A percentile compares a stretch with the other conserved stretches of the same genome.
These are phyloP conservation scores for Lottia gigantea DNA, from an alignment of 2,888 invertebrate species.

Conservation along the genomic window DNA sequence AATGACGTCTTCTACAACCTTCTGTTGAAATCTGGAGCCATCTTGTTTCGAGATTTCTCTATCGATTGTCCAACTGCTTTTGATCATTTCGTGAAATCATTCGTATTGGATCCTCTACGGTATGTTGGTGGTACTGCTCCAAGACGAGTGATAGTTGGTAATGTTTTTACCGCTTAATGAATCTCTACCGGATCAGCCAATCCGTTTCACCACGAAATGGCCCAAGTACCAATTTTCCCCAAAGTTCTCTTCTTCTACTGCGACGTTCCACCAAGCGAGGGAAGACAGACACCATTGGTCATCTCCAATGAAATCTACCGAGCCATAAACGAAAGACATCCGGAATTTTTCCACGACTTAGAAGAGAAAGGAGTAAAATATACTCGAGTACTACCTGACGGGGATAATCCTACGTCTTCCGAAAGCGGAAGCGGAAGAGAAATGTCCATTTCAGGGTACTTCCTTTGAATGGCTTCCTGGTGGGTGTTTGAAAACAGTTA, in stretches of 20 bases:
- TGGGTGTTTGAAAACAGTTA: constrained; percentile 49
- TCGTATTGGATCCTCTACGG: constrained; percentile 41
- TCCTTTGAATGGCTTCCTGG: constrained; percentile 46
- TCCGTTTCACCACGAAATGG: constrained; percentile 59
- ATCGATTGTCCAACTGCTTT: constrained; percentile 42
- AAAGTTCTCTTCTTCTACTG: constrained; percentile 50
- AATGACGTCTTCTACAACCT: constrained; percentile 26
- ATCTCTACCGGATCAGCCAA: constrained; percentile 51
- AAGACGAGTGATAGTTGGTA: constrained; percentile 37
- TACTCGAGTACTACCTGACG: constrained; percentile 45
- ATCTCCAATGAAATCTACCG: constrained; percentile 44
- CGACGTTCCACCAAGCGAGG: constrained; percentile 38
- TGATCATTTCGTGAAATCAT: constrained; percentile 41
- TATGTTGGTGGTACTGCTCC: constrained; percentile 55
- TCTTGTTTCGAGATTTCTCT: constrained; percentile 51
- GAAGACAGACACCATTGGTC: constrained; percentile 53
- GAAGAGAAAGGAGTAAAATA: constrained; percentile 43
- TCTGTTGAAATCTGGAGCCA: constrained; percentile 44
- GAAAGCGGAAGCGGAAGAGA: constrained; percentile 40
- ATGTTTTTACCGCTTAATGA: constrained; percentile 56
- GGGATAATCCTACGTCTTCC: constrained; percentile 49
- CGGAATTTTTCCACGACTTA: constrained; percentile 41
- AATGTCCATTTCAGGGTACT: constrained; percentile 42
- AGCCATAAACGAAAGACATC: constrained; percentile 33
- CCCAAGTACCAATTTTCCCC: constrained; percentile 52